These are phyloP conservation scores for Nyctereutes procyonoides DNA, from an alignment of 2,113 vertebrate species.

Conservation along the genomic window DNA sequence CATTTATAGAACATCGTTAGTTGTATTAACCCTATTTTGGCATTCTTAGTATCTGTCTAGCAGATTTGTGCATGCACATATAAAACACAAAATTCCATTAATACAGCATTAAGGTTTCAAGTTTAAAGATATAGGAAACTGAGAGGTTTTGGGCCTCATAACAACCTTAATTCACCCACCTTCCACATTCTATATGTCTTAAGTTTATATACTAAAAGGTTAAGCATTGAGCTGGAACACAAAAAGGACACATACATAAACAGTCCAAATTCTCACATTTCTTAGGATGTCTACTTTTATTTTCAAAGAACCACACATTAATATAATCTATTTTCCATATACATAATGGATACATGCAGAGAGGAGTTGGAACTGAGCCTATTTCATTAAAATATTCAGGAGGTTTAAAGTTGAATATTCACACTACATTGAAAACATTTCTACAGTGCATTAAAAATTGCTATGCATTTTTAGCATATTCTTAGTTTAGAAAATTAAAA, in stretches of 20 bases:
- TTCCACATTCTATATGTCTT: neutral
- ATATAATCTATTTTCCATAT: slow-evolving; percentile 24
- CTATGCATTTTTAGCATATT: neutral
- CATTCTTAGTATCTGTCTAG: slow-evolving; percentile 47
- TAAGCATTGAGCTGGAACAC: neutral
- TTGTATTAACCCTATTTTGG: neutral
- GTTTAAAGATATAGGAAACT: slow-evolving; percentile 50
- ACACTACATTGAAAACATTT: slow-evolving; percentile 18
- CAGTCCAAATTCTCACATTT: neutral
- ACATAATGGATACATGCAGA: neutral
- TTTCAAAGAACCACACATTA: slow-evolving; percentile 34
- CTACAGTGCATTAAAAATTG: neutral
- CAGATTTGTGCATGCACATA: neutral
- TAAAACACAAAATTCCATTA: slow-evolving; percentile 56
- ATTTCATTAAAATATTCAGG: slow-evolving; percentile 16
- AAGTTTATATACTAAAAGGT: neutral
- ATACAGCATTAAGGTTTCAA: slow-evolving; percentile 43
- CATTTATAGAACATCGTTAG: neutral
- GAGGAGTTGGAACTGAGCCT: neutral
- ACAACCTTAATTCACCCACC: neutral
- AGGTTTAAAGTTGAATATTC: slow-evolving; percentile 21
- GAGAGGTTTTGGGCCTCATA: neutral
- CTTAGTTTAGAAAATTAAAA: slow-evolving; percentile 46
- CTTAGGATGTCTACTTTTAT: slow-evolving; percentile 13
- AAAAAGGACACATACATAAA: slow-evolving; percentile 11